phyloP scores from a whole-genome alignment of 2,797 vertebrate species.

The Gila robusta region DNA sequence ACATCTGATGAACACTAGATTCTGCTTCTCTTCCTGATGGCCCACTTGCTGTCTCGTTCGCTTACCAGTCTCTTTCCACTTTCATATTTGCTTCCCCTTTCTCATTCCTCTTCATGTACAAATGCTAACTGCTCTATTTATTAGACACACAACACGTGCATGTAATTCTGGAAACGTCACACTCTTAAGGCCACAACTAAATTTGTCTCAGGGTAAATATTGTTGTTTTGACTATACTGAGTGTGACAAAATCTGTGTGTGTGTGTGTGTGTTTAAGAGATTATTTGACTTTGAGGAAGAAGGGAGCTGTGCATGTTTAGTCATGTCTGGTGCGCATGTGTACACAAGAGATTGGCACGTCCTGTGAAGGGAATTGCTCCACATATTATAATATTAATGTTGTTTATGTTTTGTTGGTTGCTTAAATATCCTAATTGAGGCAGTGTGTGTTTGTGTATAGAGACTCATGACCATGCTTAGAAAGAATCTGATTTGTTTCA shows the following conservation, averaged over 20 bases:
- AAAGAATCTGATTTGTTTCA: background rate
- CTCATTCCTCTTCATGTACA: background rate
- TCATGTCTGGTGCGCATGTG: conserved; percentile 45
- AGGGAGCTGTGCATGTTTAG: conserved; percentile 35
- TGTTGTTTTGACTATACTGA: background rate
- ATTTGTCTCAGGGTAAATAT: conserved; percentile 12
- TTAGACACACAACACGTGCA: background rate
- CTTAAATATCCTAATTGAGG: conserved; percentile 1
- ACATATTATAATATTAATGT: conserved; percentile 15
- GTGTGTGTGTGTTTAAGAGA: conserved; percentile 1
- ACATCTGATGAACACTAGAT: background rate
- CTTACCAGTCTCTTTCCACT: background rate
- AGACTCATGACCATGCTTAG: background rate
- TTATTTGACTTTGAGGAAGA: conserved; percentile 44
- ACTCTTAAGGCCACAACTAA: background rate
- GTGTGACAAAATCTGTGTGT: background rate
- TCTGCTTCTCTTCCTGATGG: conserved; percentile 43
- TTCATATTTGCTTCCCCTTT: conserved; percentile 5
- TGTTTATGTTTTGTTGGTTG: background rate
- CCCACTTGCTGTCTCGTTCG: background rate
- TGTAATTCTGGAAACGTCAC: conserved; percentile 29
- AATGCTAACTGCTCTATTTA: background rate
- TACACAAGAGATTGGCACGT: conserved; percentile 20
- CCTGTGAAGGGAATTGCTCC: conserved; percentile 12
- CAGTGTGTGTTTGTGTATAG: conserved; percentile 13